phyloP scores from a whole-genome alignment of 2,888 invertebrate species.

The Masnerella sp. region DNA sequence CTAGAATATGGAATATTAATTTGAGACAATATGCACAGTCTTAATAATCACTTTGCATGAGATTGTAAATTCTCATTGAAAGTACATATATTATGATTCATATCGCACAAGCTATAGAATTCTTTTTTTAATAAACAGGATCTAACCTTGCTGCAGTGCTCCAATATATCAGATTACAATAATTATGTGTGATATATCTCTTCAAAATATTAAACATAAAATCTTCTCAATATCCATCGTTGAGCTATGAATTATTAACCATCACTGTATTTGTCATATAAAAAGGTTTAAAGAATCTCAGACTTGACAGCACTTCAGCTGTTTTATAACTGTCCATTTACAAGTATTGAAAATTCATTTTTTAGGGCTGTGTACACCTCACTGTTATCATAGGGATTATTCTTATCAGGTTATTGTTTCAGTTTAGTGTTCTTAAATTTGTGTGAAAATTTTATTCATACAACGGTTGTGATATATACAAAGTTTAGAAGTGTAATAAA shows the following conservation, averaged over 20 bases:
- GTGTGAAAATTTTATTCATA: too few relatives aligned
- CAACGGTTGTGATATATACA: too few relatives aligned
- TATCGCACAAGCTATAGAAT: neutral
- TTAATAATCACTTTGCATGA: neutral
- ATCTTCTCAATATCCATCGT: too few relatives aligned
- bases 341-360: too few relatives aligned
- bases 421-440: too few relatives aligned
- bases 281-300: conserved; percentile 1
- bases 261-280: neutral
- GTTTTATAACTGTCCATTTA: conserved; percentile 1
- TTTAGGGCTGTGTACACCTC: too few relatives aligned
- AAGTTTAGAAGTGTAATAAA: too few relatives aligned
- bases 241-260: neutral
- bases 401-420: too few relatives aligned
- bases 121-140: neutral
- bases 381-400: too few relatives aligned
- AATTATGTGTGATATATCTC: neutral
- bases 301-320: conserved; percentile 1
- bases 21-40: neutral
- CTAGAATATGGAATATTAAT: neutral
- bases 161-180: neutral
- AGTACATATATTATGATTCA: neutral
- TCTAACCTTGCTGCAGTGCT: neutral
- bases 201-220: too few relatives aligned
- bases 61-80: neutral